These are phyloP conservation scores for Aplodontia rufa DNA, from an alignment of 2,113 vertebrate genomes.

Conservation along the genomic window DNA sequence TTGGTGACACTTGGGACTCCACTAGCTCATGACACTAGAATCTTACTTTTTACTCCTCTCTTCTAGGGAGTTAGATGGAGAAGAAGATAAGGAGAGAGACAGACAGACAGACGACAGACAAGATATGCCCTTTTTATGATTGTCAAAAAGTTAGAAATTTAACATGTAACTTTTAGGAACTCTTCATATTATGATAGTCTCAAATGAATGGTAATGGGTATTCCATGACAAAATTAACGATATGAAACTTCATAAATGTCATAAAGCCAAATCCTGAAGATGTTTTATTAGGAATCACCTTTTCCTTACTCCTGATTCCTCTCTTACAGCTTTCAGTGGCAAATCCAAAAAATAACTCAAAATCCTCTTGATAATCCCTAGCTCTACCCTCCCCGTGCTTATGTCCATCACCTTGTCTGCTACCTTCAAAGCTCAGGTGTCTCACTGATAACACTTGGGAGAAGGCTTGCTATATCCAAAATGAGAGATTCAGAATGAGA, in stretches of 20 bases:
- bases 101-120: too few species aligned
- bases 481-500: not conserved
- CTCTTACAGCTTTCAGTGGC: not conserved
- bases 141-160: not conserved
- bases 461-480: not conserved
- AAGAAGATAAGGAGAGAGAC: not conserved
- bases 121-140: not conserved
- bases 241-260: not conserved
- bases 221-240: not conserved
- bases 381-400: too few species aligned
- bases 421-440: not conserved
- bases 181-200: not conserved
- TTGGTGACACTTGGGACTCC: not conserved
- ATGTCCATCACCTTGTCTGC: not conserved
- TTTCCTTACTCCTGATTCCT: not conserved
- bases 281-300: not conserved
- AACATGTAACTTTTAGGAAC: not conserved
- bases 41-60: not conserved
- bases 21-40: not conserved
- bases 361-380: not conserved
- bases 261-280: not conserved
- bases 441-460: not conserved
- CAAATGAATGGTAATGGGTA: not conserved
- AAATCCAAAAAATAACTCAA: not conserved
- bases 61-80: not conserved